Evolutionary conservation across 2,888 invertebrate genomes (phyloP).

Genomic region (Ormyrus thymus): DNA sequence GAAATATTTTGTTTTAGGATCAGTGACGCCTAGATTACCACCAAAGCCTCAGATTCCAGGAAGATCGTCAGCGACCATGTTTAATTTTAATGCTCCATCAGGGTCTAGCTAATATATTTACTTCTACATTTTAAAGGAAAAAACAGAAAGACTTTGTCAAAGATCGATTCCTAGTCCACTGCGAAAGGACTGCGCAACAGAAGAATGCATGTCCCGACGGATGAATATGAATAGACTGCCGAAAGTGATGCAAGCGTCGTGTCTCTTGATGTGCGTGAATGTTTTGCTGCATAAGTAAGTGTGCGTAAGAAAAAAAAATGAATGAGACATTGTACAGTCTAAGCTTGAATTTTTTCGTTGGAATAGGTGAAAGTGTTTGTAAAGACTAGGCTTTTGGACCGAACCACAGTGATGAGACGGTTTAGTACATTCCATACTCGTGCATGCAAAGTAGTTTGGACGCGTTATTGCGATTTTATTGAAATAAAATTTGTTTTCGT

Average conservation of each 20-base stretch:
- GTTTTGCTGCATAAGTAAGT: conserved; percentile 10
- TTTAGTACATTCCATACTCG: conserved; percentile 52
- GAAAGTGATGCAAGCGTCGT: conserved; percentile 21
- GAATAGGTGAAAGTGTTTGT: conserved; percentile 9
- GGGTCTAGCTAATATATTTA: conserved; percentile 69
- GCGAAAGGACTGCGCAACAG: conserved; percentile 24
- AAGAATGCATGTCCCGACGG: conserved; percentile 25
- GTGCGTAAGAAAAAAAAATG: neutral
- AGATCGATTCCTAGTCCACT: conserved; percentile 56
- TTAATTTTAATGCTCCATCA: conserved; percentile 72
- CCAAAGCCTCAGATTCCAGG: conserved; percentile 71
- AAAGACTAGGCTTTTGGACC: conserved; percentile 16
- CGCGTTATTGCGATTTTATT: conserved; percentile 22
- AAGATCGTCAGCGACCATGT: conserved; percentile 72
- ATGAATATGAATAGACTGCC: conserved; percentile 40
- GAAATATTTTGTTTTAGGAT: conserved; percentile 61
- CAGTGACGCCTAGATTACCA: conserved; percentile 72
- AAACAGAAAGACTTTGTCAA: conserved; percentile 51
- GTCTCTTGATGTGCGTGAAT: conserved; percentile 7
- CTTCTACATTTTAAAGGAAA: conserved; percentile 19
- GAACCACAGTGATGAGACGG: conserved; percentile 34
- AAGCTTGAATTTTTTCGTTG: neutral
- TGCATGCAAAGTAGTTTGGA: conserved; percentile 34
- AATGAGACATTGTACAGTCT: neutral
- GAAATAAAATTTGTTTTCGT: conserved; percentile 52